Percentiles rank a stretch among this genome's conserved stretches.
Evolutionary conservation across 1,140 invertebrate species (phyloP).

Genomic region (Hetaerina americana): DNA sequence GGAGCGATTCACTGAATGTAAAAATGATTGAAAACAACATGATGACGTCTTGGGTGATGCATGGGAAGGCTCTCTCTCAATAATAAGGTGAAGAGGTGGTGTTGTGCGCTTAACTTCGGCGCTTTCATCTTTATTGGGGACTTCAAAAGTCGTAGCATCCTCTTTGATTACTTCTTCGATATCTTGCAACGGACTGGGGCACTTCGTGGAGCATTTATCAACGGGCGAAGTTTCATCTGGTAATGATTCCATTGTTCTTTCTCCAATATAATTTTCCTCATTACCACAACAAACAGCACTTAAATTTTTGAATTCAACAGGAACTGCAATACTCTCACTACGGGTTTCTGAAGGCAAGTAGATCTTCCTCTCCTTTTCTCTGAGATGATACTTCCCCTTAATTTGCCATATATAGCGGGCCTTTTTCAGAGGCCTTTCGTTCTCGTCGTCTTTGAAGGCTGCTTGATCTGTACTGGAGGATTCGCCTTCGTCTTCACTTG

Average conservation of each 20-base stretch:
- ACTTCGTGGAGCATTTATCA: background rate
- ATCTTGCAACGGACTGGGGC: background rate
- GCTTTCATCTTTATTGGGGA: background rate
- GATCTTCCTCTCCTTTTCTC: constrained; percentile 13
- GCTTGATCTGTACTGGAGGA: background rate
- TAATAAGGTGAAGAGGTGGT: background rate
- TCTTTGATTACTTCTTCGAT: background rate
- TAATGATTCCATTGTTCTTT: background rate
- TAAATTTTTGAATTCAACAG: background rate
- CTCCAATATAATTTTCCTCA: background rate
- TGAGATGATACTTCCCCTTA: constrained; percentile 44
- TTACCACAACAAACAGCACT: background rate
- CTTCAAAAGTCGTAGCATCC: background rate
- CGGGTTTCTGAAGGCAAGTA: background rate
- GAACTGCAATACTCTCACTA: background rate
- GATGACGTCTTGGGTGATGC: background rate
- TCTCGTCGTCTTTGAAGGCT: constrained; percentile 4
- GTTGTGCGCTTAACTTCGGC: background rate
- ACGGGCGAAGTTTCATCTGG: background rate
- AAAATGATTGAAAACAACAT: background rate
- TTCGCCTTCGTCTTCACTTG: background rate
- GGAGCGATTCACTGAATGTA: background rate
- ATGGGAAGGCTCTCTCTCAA: background rate
- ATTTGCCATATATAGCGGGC: constrained; percentile 48
- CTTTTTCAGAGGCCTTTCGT: constrained; percentile 43